Evolutionary conservation across 2,113 vertebrate genomes (phyloP).

Genomic region (Leptobrachium ailaonicum): DNA sequence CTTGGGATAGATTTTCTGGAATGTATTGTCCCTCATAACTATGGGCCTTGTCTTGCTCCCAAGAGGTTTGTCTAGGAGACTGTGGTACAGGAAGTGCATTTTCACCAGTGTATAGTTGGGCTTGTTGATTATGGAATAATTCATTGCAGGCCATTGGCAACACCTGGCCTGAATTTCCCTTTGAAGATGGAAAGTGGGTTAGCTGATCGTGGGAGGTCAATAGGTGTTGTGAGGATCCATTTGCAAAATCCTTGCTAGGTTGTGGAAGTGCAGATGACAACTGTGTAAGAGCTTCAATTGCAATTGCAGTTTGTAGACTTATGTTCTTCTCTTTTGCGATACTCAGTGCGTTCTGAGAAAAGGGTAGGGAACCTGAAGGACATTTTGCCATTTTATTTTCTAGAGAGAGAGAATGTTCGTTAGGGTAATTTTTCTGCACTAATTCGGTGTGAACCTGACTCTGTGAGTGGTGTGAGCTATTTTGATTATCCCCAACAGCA

Average conservation of each 20-base stretch:
- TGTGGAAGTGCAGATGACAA: conserved; percentile 82
- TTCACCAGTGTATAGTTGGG: conserved; percentile 34
- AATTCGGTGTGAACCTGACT: conserved; percentile 10
- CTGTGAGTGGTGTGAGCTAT: conserved; percentile 45
- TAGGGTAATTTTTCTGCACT: conserved; percentile 55
- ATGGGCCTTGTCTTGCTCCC: conserved; percentile 39
- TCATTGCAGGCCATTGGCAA: conserved; percentile 55
- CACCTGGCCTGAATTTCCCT: conserved; percentile 50
- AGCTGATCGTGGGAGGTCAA: conserved; percentile 56
- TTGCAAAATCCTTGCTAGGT: conserved; percentile 55
- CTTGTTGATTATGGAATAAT: conserved; percentile 32
- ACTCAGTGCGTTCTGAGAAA: conserved; percentile 87
- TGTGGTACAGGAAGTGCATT: conserved; percentile 23
- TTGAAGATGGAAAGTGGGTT: conserved; percentile 56
- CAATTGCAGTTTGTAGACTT: conserved; percentile 93
- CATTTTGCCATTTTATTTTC: conserved; percentile 56
- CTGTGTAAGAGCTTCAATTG: conserved; percentile 93
- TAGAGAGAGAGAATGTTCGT: conserved; percentile 52
- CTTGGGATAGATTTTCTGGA: conserved; percentile 50
- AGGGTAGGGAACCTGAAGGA: conserved; percentile 76
- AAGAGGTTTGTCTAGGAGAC: conserved; percentile 22
- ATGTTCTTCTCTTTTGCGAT: conserved; percentile 96
- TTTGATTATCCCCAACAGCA: conserved; percentile 63
- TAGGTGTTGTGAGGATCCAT: conserved; percentile 42
- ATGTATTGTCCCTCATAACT: conserved; percentile 36